Evolutionary conservation across 2,888 invertebrate species (phyloP), one percentile per base, ranked within the genome.

Genomic region (Allacma fusca): DNA sequence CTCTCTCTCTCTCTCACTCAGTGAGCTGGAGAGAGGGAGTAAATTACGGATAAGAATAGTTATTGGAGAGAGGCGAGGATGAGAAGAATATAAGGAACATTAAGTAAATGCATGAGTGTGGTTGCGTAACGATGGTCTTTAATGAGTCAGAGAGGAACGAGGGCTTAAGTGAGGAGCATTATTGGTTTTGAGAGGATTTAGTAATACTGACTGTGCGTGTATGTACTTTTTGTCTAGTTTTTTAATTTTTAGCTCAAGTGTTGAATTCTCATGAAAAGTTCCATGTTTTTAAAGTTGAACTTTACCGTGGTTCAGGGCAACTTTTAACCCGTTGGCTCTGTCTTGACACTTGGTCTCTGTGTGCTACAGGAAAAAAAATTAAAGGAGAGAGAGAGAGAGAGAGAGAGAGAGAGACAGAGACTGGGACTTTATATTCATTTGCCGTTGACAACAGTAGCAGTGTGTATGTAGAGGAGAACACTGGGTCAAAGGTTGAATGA

Each of bases 301-400:
- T 78, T 76, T 62, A 34, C 34, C 75, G 75, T 75, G 75, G 75
- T 75, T 75, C 75, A 73, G 79, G 79, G 79, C 79, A 79, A 64
- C 72, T 79, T 76, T 79, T 79, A 79, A 79, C 79, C 79, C 79
- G 72, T 79, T 72, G 69, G 78, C 78, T 76, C 70, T 72, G 50
- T 69, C 50, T 75, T 64, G 65, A 73, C 70, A 75, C 71, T 65
- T 74, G 64, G 70, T 62, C 59, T 74, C 74, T 68, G 65, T 43
- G 23, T 43, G 59, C 16, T 74, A 23, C 1, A 50, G 50, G 64
- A n/a, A 23, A 64, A 64, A 26, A 64, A 64, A 13, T n/a, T 50
- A 50, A 2, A 57, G 69, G 24, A 73, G 26, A 73, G 69, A 67
- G 59, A 76, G 16, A 28, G 26, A 73, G 19, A n/a, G 23, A 62